phyloP scores from a whole-genome alignment of 2,888 invertebrate genomes.

The Pachycephus smyrnensis region DNA sequence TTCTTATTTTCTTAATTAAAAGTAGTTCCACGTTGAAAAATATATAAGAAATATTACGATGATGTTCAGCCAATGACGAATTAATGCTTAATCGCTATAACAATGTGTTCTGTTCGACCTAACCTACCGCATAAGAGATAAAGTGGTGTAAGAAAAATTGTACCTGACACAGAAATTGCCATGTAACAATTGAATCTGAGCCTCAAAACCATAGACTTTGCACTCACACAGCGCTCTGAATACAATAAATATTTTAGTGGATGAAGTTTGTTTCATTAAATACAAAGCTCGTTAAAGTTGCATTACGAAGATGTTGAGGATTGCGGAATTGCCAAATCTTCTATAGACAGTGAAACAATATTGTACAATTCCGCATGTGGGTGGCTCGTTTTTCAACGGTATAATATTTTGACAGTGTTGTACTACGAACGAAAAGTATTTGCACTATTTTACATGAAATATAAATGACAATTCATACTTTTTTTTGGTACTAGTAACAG shows the following conservation, averaged over 20 bases:
- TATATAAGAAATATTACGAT: background rate
- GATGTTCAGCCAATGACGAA: background rate
- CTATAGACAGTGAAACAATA: background rate
- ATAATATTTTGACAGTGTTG: background rate
- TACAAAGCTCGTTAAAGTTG: no score
- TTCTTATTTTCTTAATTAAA: background rate
- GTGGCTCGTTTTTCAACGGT: background rate
- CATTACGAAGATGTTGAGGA: no score
- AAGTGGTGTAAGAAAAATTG: background rate
- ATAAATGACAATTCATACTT: no score
- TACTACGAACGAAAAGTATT: background rate
- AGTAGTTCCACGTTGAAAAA: background rate
- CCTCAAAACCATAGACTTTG: background rate
- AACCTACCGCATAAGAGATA: background rate
- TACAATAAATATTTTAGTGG: background rate
- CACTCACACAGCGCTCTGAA: background rate
- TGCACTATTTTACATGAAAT: background rate
- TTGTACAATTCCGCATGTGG: background rate
- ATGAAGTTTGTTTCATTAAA: no score
- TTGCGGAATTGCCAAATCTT: background rate
- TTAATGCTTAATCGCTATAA: background rate
- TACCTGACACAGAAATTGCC: background rate
- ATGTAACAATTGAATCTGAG: background rate
- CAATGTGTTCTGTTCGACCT: background rate
- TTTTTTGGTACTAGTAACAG: background rate